These are phyloP conservation scores for Phataginus tetradactyla DNA, from an alignment of 2,797 vertebrate species.

Conservation along the genomic window DNA sequence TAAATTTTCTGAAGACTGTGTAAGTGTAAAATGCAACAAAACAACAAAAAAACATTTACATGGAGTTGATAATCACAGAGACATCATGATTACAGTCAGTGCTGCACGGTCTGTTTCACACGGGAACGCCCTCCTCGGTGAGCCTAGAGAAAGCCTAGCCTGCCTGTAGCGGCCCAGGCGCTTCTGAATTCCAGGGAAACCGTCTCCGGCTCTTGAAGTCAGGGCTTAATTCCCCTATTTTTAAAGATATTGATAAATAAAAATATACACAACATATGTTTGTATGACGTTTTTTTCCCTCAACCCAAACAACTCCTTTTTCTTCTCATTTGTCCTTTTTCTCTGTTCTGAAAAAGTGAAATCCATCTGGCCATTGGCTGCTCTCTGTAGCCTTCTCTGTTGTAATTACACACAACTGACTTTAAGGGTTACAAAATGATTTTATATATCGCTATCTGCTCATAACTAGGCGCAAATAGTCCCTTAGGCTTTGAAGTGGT, in stretches of 20 bases:
- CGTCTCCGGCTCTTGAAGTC: not conserved
- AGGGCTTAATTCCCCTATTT: not conserved
- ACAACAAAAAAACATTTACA: not conserved
- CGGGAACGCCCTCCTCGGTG: not conserved
- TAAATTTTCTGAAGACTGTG: not conserved
- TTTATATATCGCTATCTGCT: not conserved
- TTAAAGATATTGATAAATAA: not conserved
- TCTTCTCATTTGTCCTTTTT: not conserved
- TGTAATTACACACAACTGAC: not conserved
- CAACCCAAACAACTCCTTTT: not conserved
- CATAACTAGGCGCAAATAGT: slow-evolving; percentile 5
- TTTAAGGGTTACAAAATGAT: not conserved
- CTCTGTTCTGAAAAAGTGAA: not conserved
- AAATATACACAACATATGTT: not conserved
- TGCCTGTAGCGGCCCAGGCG: accelerated
- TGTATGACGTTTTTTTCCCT: not conserved
- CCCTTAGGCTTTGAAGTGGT: not conserved
- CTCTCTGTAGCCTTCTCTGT: not conserved
- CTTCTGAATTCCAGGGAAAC: not conserved
- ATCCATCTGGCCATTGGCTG: not conserved
- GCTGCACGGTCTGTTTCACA: not conserved
- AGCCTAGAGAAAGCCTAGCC: not conserved
- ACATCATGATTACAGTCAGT: not conserved
- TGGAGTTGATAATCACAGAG: not conserved
- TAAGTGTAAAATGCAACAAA: not conserved